Base-by-base conservation (phyloP, 2,797 vertebrate genomes). In the Thaleichthys pacificus region DNA sequence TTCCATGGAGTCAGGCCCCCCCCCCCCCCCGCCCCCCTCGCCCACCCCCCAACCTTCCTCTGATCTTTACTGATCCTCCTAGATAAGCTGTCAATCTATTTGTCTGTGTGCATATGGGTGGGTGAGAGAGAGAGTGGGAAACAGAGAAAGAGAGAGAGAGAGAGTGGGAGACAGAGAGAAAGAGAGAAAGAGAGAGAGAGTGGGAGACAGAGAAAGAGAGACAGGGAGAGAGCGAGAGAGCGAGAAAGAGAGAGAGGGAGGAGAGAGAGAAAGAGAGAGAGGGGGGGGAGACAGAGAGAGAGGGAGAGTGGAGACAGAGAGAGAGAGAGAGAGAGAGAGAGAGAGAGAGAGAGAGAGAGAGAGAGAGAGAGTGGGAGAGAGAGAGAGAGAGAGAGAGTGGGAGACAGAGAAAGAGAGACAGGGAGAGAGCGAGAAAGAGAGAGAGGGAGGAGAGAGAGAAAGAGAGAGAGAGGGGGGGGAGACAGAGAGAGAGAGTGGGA, bases 31-130 rank as follows among this genome's bases (percentile, higher is more conserved):
- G 56, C 79, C 61, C 73, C 79, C 61, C 73, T 58, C 32, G 5
- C 38, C 22, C n/a, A 3, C 63, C 54, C 65, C 38, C 75, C 75
- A 71, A 70, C 85, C 79, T 82, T 82, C 76, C 66, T 83, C 79
- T 82, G 73, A 87, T 88, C 82, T 84, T 68, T 68, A 81, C 61
- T n/a, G 79, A 86, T 84, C 70, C 69, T 68, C 68, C 68, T 83
- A 75, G 84, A 89, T 84, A 86, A 83, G 69, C 80, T 71, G 76
- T 80, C 76, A 78, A 42, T 89, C 72, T 79, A 84, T 83, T 79
- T 76, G 61, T 81, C 70, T 57, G 58, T 28, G 67, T 26, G 3
- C 3, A 70, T 75, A 61, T 28, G 58, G 79, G 66, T 72, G 1
- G 9, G 42, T 67, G 62, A 64, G 58, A 51, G 49, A 51, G 49